Conservation (phyloP, 2,797 vertebrate species). For the Philypnodon macrostomus region DNA sequence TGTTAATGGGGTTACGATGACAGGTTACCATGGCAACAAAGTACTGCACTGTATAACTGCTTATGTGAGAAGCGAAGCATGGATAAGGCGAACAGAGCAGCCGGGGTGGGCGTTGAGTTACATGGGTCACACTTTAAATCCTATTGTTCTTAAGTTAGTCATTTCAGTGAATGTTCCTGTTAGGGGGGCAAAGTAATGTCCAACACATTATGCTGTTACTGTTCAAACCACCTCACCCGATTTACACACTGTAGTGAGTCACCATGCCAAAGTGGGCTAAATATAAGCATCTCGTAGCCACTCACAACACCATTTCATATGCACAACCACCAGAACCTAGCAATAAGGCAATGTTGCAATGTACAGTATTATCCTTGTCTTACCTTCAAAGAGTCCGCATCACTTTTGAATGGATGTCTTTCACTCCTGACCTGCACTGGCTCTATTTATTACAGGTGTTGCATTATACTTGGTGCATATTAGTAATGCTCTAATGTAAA, state of each 20-base stretch:
- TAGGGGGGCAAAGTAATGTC: slow-evolving; percentile 6
- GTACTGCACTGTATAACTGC: slow-evolving; percentile 32
- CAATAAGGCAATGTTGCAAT: slow-evolving; percentile 13
- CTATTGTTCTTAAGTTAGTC: not conserved
- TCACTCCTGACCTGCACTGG: slow-evolving; percentile 26
- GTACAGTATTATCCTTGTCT: not conserved
- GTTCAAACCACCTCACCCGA: slow-evolving; percentile 20
- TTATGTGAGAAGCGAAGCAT: slow-evolving; percentile 13
- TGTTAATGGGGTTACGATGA: slow-evolving; percentile 37
- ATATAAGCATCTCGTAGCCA: slow-evolving; percentile 24
- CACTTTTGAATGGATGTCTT: too few relatives aligned
- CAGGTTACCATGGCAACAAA: slow-evolving; percentile 73
- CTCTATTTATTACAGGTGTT: slow-evolving; percentile 14
- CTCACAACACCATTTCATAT: slow-evolving; percentile 16
- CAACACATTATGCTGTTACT: slow-evolving; percentile 11
- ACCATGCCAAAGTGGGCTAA: slow-evolving; percentile 27
- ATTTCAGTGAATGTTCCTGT: too few relatives aligned
- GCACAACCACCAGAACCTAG: slow-evolving; percentile 30
- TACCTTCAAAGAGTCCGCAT: too few relatives aligned
- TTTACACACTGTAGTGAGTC: slow-evolving; percentile 24
- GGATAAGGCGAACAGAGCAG: slow-evolving; percentile 23
- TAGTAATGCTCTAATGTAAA: slow-evolving; percentile 51
- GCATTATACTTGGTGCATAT: not conserved
- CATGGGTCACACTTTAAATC: slow-evolving; percentile 16
- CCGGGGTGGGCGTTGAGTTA: slow-evolving; percentile 20